Evolutionary conservation across 1,140 invertebrate species (phyloP), one percentile per base, ranked within the genome.

Genomic region (Euura saliciscinereae): DNA sequence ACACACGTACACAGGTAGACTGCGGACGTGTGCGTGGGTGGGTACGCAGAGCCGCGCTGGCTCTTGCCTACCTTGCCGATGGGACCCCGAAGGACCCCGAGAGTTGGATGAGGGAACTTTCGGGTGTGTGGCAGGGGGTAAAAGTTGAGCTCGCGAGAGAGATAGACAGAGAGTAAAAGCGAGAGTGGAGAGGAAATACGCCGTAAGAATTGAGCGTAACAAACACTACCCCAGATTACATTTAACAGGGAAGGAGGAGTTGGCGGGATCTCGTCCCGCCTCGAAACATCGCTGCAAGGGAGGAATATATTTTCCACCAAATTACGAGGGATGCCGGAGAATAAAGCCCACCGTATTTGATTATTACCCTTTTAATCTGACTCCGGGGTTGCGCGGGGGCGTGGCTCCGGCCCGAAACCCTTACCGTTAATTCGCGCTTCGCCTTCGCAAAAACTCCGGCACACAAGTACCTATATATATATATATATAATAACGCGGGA

Each of bases 351-450:
- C 80, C 79, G 77, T 83, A 85, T 85, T 86, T 86, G 83, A 86
- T 87, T 87, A 87, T 87, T 86, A 86, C 83, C 84, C 85, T 86
- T 83, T 85, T 87, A 86, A 86, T 87, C 79, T 46, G 68, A 69
- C 68, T 51, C n/a, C 51, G 51, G 51, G 51, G 28, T 28, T 28
- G 28, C 28, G 28, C 28, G 28, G 28, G 28, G 28, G 28, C 28
- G 28, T 28, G 28, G 28, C 28, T 28, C 28, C 28, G 28, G 28
- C 28, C 28, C 28, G 28, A 28, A 28, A 28, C 28, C 28, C 28
- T 28, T 28, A 28, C 28, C 28, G 28, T 28, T 28, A 28, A 28
- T 28, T 28, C 28, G 28, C 28, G 28, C 28, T 28, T 28, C 28
- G 28, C 28, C 28, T 28, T 28, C 28, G 28, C 28, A 28, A 28